phyloP scores from a whole-genome alignment of 2,113 vertebrate species.

The Climacteris rufus region DNA sequence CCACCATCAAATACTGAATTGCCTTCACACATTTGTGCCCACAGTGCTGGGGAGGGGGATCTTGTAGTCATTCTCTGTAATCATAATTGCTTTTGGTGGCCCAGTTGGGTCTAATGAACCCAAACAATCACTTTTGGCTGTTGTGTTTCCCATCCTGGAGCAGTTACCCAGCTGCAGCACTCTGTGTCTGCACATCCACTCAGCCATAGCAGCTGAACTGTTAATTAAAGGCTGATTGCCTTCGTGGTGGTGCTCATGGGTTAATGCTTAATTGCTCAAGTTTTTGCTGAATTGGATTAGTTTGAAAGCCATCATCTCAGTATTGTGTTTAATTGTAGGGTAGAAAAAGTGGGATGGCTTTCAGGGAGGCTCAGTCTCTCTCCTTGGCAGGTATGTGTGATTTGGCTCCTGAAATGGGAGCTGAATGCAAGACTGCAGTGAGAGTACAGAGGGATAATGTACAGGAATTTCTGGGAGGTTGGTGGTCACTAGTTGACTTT shows the following conservation, averaged over 20 bases:
- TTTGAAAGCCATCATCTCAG: neutral
- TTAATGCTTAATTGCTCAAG: neutral
- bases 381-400: neutral
- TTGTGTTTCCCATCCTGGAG: neutral
- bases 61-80: neutral
- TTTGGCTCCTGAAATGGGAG: neutral
- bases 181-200: neutral
- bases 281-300: neutral
- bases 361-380: neutral
- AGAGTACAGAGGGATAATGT: neutral
- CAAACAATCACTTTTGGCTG: neutral
- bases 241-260: neutral
- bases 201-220: neutral
- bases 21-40: rapidly evolving
- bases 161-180: neutral
- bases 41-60: neutral
- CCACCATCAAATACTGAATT: neutral
- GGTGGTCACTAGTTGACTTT: neutral
- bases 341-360: neutral
- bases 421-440: neutral
- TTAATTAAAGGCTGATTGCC: neutral
- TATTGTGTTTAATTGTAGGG: neutral
- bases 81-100: neutral
- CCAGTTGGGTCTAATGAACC: neutral
- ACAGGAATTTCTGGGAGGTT: neutral